A percentile compares a stretch with the other conserved stretches of the same genome.
Conservation (phyloP, 2,888 invertebrate genomes). For the Shargacucullia verbasci region DNA sequence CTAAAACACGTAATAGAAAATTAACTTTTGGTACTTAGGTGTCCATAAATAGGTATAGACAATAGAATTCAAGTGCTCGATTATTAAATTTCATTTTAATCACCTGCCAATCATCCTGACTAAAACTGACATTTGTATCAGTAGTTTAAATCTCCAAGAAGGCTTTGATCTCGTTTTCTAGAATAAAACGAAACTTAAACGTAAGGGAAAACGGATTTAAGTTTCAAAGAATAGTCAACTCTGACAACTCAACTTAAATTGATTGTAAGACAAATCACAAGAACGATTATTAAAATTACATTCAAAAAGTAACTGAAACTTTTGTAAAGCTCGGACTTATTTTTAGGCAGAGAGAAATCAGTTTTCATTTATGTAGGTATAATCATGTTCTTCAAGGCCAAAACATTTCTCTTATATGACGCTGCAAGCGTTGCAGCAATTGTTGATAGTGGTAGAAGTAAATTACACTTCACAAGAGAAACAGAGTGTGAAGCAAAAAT, state of each 20-base stretch:
- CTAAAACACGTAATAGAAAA: too few species aligned
- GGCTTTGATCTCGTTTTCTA: slow-evolving; percentile 2
- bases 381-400: neutral
- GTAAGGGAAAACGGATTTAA: slow-evolving; percentile 9
- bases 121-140: slow-evolving; percentile 23
- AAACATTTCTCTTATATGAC: neutral
- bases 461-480: neutral
- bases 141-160: slow-evolving; percentile 9
- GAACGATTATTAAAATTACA: slow-evolving; percentile 3
- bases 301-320: slow-evolving; percentile 5
- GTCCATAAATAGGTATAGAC: too few species aligned
- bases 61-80: too few species aligned
- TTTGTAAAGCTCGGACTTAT: neutral
- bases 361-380: neutral
- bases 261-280: slow-evolving; percentile 17
- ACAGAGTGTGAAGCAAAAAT: slow-evolving; percentile 13
- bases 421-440: neutral
- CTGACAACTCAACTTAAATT: slow-evolving; percentile 12
- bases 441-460: neutral
- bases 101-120: slow-evolving; percentile 27
- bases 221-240: slow-evolving; percentile 7
- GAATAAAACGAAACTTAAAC: slow-evolving; percentile 17
- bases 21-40: too few species aligned
- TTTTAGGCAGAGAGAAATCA: neutral
- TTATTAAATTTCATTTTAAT: slow-evolving; percentile 28